Conservation (phyloP, 2,113 vertebrate species). For the Hippopotamus amphibius region DNA sequence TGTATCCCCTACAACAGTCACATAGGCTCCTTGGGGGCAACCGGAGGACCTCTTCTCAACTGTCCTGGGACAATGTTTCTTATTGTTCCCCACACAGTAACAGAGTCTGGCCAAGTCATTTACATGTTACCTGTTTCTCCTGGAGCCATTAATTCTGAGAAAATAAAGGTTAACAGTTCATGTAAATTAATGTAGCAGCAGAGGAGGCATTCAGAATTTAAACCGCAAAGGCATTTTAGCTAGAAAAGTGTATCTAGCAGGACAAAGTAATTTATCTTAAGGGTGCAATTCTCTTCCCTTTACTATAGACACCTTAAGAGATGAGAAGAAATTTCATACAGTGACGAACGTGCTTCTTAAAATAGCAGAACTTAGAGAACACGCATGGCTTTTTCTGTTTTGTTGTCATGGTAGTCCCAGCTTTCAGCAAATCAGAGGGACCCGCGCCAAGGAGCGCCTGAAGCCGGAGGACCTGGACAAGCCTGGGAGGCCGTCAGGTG, state of each 20-base stretch:
- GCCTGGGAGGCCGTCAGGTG: neutral
- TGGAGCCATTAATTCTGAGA: neutral
- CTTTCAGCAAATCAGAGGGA: neutral
- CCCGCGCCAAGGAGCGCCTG: neutral
- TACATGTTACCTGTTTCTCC: neutral
- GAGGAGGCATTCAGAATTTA: neutral
- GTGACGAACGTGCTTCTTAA: neutral
- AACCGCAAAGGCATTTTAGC: neutral
- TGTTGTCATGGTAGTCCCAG: neutral
- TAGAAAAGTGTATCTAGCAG: neutral
- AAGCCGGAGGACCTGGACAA: rapidly evolving
- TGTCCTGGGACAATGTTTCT: neutral
- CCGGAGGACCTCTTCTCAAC: neutral
- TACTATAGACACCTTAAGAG: neutral
- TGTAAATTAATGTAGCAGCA: slow-evolving; percentile 44
- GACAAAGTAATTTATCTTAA: neutral
- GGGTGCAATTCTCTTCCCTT: neutral
- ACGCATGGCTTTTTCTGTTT: no score
- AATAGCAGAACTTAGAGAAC: neutral
- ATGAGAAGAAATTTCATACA: neutral
- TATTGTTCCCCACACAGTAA: neutral
- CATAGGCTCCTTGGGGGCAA: neutral
- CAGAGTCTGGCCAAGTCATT: neutral
- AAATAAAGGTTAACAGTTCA: slow-evolving; percentile 34
- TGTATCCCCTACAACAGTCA: neutral